A percentile compares a stretch with the other conserved stretches of the same genome.
Conservation (phyloP, 2,797 vertebrate species). For the Muraenolepis orangiensis region DNA sequence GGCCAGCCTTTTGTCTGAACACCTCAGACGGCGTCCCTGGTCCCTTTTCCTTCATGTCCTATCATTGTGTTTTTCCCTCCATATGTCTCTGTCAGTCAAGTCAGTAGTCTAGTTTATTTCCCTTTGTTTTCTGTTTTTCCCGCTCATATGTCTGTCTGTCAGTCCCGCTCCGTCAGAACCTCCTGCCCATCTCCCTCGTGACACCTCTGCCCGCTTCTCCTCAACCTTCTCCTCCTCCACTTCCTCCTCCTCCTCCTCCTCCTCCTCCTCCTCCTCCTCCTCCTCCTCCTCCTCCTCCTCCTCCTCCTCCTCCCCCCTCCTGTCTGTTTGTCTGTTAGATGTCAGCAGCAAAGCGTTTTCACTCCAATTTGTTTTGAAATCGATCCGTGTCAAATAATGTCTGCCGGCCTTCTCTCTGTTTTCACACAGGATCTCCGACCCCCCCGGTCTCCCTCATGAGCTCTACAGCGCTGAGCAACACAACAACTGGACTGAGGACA, state of each 20-base stretch:
- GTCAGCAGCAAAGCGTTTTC: conserved; percentile 28
- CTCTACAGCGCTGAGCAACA: background rate
- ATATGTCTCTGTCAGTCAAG: no score
- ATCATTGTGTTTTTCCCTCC: conserved; percentile 16
- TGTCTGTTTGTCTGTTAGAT: conserved; percentile 18
- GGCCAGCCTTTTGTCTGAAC: conserved; percentile 12
- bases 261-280: background rate
- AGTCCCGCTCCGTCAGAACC: background rate
- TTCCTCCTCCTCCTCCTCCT: background rate
- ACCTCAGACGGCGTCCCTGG: background rate
- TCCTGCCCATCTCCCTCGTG: background rate
- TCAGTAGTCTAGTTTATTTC: background rate
- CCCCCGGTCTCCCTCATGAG: conserved; percentile 1
- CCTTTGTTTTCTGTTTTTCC: background rate
- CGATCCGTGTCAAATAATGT: conserved; percentile 21
- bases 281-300: background rate
- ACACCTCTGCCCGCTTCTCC: background rate
- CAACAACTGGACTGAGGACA: background rate
- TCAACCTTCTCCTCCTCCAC: background rate
- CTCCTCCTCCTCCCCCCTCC: background rate
- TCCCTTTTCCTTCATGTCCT: background rate
- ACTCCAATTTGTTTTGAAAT: conserved; percentile 32
- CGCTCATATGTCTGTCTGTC: background rate
- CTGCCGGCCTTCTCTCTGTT: conserved; percentile 8
- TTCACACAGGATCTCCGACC: conserved; percentile 8